Evolutionary conservation across 1,140 invertebrate genomes (phyloP).

Genomic region (Ganaspis sp.): DNA sequence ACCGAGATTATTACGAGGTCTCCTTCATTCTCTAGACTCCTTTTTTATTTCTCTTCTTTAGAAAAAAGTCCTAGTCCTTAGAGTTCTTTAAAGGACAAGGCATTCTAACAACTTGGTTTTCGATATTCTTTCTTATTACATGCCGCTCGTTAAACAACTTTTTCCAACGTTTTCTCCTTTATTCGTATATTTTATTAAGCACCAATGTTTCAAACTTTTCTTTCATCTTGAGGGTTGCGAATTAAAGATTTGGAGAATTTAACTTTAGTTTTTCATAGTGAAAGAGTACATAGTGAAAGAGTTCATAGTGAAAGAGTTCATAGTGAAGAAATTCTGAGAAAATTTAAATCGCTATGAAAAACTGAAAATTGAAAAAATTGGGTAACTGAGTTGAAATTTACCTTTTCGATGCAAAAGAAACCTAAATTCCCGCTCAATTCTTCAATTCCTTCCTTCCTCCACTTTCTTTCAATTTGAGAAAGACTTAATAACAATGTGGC

Average conservation of each 20-base stretch:
- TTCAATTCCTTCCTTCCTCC: no score
- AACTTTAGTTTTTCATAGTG: no score
- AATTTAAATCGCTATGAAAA: no score
- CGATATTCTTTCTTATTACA: background rate
- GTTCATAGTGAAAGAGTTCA: no score
- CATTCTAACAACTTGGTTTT: background rate
- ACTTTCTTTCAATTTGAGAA: no score
- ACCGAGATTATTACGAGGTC: constrained; percentile 22
- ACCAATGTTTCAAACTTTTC: background rate
- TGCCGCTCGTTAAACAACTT: background rate
- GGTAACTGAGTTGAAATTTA: no score
- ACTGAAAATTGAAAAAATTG: no score
- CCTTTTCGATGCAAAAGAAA: no score
- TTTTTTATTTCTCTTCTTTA: background rate
- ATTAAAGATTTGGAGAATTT: background rate
- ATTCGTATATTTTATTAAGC: background rate
- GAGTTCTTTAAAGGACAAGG: background rate
- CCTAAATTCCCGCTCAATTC: no score
- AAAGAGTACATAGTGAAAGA: no score
- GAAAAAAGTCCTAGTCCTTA: constrained; percentile 12
- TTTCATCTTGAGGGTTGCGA: background rate
- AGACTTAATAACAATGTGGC: no score
- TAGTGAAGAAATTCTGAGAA: no score
- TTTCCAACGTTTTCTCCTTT: background rate
- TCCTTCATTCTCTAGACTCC: background rate